Conservation (phyloP, 2,888 invertebrate genomes). For the Tenthredo livida region DNA sequence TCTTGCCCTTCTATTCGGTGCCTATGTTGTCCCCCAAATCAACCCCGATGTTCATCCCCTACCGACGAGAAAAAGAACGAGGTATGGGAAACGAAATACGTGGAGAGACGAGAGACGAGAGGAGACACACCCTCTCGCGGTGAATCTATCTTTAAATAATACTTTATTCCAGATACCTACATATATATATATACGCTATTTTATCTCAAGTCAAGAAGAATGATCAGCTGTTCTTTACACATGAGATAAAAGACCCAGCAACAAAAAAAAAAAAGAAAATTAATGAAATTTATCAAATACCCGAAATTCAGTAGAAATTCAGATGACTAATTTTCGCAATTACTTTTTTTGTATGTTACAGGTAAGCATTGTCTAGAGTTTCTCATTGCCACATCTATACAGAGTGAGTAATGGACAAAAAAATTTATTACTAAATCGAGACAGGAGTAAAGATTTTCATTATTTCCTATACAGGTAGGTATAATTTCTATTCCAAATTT, state of each 20-base stretch:
- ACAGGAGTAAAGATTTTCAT: not conserved
- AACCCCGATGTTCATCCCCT: not conserved
- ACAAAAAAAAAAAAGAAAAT: not conserved
- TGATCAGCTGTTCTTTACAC: not conserved
- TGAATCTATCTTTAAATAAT: constrained; percentile 11
- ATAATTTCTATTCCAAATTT: not conserved
- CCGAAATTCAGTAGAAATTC: not conserved
- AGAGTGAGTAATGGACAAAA: not conserved
- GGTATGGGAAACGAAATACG: not conserved
- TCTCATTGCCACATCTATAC: not conserved
- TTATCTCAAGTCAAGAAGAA: not conserved
- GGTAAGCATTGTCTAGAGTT: constrained; percentile 6
- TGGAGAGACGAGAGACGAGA: not conserved
- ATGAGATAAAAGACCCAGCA: too few relatives aligned
- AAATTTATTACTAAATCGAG: not conserved
- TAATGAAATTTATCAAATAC: not conserved
- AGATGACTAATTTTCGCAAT: not conserved
- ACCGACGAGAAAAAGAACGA: not conserved
- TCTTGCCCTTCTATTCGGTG: not conserved
- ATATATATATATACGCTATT: not conserved
- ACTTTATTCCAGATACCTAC: not conserved
- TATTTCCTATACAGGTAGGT: not conserved
- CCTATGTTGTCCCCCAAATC: constrained; percentile 11
- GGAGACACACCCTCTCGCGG: not conserved
- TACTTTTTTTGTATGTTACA: not conserved